These are phyloP conservation scores for Tipula lateralis DNA, from an alignment of 2,888 invertebrate genomes.

Conservation along the genomic window DNA sequence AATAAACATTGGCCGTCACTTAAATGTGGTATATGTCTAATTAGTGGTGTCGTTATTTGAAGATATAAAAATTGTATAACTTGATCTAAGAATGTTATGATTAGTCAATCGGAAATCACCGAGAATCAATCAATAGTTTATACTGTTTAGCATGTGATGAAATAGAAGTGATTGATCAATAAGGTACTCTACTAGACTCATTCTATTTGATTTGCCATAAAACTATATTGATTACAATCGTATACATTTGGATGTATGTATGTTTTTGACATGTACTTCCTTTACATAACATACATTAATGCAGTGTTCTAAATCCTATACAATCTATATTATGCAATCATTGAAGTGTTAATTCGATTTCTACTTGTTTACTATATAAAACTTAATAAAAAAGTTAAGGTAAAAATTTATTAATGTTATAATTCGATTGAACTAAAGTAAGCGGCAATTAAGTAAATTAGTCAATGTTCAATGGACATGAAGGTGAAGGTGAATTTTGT, in stretches of 20 bases:
- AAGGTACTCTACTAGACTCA: too few relatives aligned
- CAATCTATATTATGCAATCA: not conserved
- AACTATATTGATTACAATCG: not conserved
- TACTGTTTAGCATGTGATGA: too few relatives aligned
- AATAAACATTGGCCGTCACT: too few relatives aligned
- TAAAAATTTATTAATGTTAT: not conserved
- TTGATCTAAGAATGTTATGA: conserved; percentile 1
- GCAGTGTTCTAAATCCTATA: not conserved
- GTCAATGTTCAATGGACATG: conserved; percentile 19
- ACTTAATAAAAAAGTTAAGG: not conserved
- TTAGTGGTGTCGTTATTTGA: not conserved
- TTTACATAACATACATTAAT: not conserved
- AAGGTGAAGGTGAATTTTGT: conserved; percentile 1
- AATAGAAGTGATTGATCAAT: too few relatives aligned
- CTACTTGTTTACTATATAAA: not conserved
- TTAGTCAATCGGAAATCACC: not conserved
- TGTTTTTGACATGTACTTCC: not conserved
- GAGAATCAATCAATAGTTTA: not conserved
- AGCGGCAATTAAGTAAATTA: conserved; percentile 1
- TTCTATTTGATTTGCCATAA: not conserved
- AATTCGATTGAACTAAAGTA: not conserved
- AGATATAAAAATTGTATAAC: not conserved
- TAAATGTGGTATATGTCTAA: not conserved
- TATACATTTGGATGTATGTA: not conserved
- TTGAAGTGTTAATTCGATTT: conserved; percentile 11